Conservation (phyloP, 2,888 invertebrate species). For the Ochropleura leucogaster region DNA sequence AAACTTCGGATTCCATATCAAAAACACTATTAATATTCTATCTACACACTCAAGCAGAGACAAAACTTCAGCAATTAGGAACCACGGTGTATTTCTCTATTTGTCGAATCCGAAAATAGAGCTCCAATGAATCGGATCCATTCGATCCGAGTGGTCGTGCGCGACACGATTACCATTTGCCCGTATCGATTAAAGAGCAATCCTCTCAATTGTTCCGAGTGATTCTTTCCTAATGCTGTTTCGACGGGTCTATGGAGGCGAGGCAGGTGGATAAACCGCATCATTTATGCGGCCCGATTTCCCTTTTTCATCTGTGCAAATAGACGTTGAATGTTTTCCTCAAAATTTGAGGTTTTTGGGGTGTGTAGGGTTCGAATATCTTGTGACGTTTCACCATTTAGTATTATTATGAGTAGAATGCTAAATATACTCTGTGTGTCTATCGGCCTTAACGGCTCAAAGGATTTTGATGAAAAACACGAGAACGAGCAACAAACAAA, state of each 20-base stretch:
- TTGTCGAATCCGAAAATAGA: constrained; percentile 36
- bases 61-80: constrained; percentile 29
- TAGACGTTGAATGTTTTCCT: constrained; percentile 17
- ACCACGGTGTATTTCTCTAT: constrained; percentile 28
- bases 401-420: background rate
- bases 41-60: constrained; percentile 5
- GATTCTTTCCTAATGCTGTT: constrained; percentile 19
- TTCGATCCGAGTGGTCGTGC: constrained; percentile 15
- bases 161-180: constrained; percentile 25
- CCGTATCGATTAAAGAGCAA: constrained; percentile 32
- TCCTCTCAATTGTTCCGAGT: constrained; percentile 41
- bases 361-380: background rate
- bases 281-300: constrained; percentile 33
- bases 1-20: background rate
- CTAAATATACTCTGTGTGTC: background rate
- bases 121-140: constrained; percentile 12
- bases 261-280: constrained; percentile 15
- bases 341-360: background rate
- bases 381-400: background rate
- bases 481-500: background rate
- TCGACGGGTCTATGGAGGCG: background rate
- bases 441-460: background rate
- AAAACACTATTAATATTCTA: background rate
- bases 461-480: background rate
- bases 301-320: constrained; percentile 28